Conservation (phyloP, 2,113 vertebrate species). For the Catharus minimus region DNA sequence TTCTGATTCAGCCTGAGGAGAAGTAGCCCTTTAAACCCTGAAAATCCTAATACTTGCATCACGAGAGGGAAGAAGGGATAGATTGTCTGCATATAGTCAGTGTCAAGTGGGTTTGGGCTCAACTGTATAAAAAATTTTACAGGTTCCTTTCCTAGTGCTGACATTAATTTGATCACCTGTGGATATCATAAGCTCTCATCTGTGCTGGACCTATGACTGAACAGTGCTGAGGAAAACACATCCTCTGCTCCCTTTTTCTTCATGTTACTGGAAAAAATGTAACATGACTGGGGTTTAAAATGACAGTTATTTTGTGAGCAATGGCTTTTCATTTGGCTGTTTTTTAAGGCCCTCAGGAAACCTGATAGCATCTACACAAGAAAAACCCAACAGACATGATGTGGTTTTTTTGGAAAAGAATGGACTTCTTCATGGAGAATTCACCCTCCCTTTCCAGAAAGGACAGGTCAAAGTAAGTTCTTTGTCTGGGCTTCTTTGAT, state of each 20-base stretch:
- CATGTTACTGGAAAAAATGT: neutral
- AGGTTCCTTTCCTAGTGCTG: neutral
- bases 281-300: neutral
- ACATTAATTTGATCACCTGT: neutral
- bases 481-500: neutral
- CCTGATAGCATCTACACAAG: constrained; percentile 87
- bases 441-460: constrained; percentile 86
- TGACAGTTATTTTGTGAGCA: neutral
- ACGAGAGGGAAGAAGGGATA: neutral
- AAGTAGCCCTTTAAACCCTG: neutral
- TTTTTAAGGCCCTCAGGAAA: constrained; percentile 88
- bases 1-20: neutral
- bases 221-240: neutral
- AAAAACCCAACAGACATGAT: constrained; percentile 89
- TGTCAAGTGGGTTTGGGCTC: neutral
- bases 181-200: neutral
- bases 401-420: constrained; percentile 97
- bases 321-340: neutral
- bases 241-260: neutral
- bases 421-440: constrained; percentile 94
- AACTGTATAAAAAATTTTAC: neutral
- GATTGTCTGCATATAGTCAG: neutral
- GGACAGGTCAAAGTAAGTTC: constrained; percentile 84
- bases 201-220: neutral
- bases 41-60: neutral